Evolutionary conservation across 2,888 invertebrate genomes (phyloP), one percentile per base, ranked within the genome.

Genomic region (Drosophila nigricruria): DNA sequence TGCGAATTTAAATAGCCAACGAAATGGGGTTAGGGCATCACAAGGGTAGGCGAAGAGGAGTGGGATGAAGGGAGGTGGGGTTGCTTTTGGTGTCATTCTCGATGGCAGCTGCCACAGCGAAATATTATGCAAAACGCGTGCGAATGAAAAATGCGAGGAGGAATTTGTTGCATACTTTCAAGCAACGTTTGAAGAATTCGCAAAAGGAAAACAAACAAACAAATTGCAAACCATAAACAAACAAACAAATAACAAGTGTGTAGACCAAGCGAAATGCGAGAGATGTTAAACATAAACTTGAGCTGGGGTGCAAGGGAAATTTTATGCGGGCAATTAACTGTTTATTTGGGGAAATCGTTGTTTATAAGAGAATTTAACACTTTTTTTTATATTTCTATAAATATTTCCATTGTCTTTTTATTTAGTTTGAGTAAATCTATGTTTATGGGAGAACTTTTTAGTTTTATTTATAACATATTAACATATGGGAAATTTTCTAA

Each of bases 81-180:
- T 3, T 14, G 18, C 18, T 62, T 62, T 5, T 49, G 18, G 58
- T 66, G 66, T 70, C 83, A 76, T 66, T 84, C 20, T 73, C 14
- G 70, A 66, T 54, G 67, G 50, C 52, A 67, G 50, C 60, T 68
- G 64, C 74, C 62, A 59, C 52, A 32, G 45, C 38, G 68, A 64
- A 69, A 64, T 68, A 71, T 70, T 68, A 71, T 70, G 73, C 59
- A 68, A 58, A 75, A 64, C 49, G 60, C 47, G 64, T 68, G 77
- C 66, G 61, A 60, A 34, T 47, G 42, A 69, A 49, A 54, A 36
- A 63, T 56, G 66, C 30, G 60, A n/a, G 14, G 14, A 43, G 64
- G 71, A 89, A 89, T 85, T 75, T 75, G 72, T 85, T 88, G 90
- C 90, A 90, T 85, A 85, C 86, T 88, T 88, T 64, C 50, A 61